Percentiles rank a stretch among this genome's conserved stretches.
Conservation (phyloP, 2,888 invertebrate species). For the Agapostemon virescens region DNA sequence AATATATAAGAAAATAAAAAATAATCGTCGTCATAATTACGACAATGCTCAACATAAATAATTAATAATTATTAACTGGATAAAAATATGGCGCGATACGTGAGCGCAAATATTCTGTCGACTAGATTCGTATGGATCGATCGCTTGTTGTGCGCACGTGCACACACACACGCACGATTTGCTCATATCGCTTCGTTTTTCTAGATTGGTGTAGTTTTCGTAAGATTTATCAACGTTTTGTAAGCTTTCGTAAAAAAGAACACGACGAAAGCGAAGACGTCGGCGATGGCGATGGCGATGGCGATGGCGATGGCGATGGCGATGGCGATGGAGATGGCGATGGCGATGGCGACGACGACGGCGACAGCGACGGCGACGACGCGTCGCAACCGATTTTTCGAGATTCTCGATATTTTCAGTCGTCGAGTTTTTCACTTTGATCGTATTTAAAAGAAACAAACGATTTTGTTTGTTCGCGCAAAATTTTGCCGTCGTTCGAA, state of each 20-base stretch:
- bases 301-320: too few relatives aligned
- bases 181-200: conserved; percentile 49
- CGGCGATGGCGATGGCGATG: too few relatives aligned
- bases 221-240: too few relatives aligned
- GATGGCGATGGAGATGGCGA: too few relatives aligned
- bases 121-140: conserved; percentile 79
- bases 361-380: neutral
- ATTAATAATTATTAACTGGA: conserved; percentile 64
- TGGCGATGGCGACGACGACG: too few relatives aligned
- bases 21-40: conserved; percentile 56
- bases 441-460: neutral
- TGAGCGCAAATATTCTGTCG: conserved; percentile 77
- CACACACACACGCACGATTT: conserved; percentile 50
- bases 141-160: conserved; percentile 39
- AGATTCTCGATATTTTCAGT: neutral
- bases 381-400: neutral
- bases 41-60: conserved; percentile 63
- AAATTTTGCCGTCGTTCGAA: neutral
- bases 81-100: conserved; percentile 64
- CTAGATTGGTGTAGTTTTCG: neutral
- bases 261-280: neutral
- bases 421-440: neutral
- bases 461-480: neutral
- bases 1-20: conserved; percentile 51
- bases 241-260: neutral